phyloP scores from a whole-genome alignment of 2,113 vertebrate species.

The Neogobius melanostomus region DNA sequence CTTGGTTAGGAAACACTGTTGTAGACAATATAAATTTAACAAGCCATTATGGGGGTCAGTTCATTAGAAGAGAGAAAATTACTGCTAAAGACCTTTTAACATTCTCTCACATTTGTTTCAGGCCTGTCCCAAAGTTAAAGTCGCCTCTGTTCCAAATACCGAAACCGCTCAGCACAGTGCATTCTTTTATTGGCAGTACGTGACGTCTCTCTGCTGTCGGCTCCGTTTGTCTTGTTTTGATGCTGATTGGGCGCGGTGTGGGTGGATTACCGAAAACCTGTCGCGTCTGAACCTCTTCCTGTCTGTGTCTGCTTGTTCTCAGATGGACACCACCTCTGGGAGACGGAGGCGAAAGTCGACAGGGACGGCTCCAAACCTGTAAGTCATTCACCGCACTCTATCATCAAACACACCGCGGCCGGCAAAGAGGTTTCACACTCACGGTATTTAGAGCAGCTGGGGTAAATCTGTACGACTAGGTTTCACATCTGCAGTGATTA shows the following conservation, averaged over 20 bases:
- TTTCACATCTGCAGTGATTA: too few relatives aligned
- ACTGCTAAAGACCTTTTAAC: too few relatives aligned
- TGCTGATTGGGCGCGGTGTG: slow-evolving; percentile 15
- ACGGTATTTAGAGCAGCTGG: slow-evolving; percentile 19
- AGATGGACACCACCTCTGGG: slow-evolving; percentile 98
- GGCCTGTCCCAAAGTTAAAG: background rate
- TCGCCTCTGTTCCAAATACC: too few relatives aligned
- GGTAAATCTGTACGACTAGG: background rate
- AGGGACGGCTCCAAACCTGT: slow-evolving; percentile 90
- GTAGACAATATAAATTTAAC: too few relatives aligned
- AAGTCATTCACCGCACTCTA: slow-evolving; percentile 64
- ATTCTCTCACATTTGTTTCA: too few relatives aligned
- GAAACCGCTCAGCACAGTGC: background rate
- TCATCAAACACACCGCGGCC: slow-evolving; percentile 1
- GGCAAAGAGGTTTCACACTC: slow-evolving; percentile 14
- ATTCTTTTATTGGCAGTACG: background rate
- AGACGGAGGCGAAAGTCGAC: slow-evolving; percentile 93
- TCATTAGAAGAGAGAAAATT: too few relatives aligned
- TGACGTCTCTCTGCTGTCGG: too few relatives aligned
- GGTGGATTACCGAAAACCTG: slow-evolving; percentile 14
- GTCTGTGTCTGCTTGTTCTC: slow-evolving; percentile 46
- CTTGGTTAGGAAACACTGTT: too few relatives aligned
- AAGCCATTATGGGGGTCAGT: too few relatives aligned
- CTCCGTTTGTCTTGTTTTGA: background rate
- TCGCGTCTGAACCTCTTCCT: background rate